Base-by-base conservation (phyloP, 2,797 vertebrate species). In the Cuniculus paca region DNA sequence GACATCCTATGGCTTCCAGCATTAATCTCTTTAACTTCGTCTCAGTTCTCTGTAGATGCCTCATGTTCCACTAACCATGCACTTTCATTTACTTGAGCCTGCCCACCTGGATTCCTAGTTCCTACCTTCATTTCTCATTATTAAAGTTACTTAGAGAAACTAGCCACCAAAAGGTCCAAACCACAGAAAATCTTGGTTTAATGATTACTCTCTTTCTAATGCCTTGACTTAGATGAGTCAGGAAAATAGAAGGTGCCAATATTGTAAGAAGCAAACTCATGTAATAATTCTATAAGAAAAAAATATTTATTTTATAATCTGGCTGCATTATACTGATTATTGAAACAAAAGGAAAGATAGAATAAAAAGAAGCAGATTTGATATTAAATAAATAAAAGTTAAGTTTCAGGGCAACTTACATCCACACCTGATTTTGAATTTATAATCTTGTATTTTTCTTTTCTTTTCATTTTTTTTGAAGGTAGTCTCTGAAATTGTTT, bases 1-100 rank as follows among this genome's bases (percentile, higher is more conserved):
- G 45, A 50, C 3, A 2, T 4, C 1, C 34, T 0, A 0, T 2
- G 6, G 17, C 39, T 58, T 7, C 6, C 12, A 52, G 28, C 0
- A 14, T 31, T 20, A 31, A 48, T 16, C 4, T 52, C 24, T 56
- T 22, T 36, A 36, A 68, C 11, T n/a, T 6, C 34, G 54, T 28
- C 50, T 26, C 50, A 28, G 39, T 78, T 91, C 26, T 84, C 6
- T 87, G 1, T 2, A 8, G 16, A 28, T 14, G 7, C 22, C 50
- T 75, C 17, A 72, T 19, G 24, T 1, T 77, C 10, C 61, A 24
- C 9, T 50, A 19, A 10, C 17, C 48, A n/a, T 3, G 17, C 4
- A n/a, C 20, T 5, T 87, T 3, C 5, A 7, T 45, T 6, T 45
- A 45, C 42, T 28, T 6, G 13, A 28, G 24, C 10, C 19, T 80